phyloP scores from a whole-genome alignment of 2,888 invertebrate genomes.

The Tachina fera region DNA sequence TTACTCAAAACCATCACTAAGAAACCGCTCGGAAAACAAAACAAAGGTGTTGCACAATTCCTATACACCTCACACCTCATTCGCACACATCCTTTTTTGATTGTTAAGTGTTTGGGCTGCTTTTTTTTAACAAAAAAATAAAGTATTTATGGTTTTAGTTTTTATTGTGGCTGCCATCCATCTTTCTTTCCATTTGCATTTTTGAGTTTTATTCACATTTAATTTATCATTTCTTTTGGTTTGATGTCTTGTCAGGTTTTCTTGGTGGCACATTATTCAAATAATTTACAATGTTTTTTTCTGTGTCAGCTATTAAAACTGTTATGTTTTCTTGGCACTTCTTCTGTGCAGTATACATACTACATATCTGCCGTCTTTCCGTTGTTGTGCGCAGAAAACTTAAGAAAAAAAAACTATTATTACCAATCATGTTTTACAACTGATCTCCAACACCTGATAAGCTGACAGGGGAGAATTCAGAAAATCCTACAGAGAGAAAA shows the following conservation, averaged over 20 bases:
- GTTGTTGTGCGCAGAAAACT: slow-evolving; percentile 42
- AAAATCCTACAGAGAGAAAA: slow-evolving; percentile 44
- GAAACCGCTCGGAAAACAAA: slow-evolving; percentile 33
- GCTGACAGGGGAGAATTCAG: background rate
- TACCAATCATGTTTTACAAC: slow-evolving; percentile 65
- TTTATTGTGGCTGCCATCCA: slow-evolving; percentile 35
- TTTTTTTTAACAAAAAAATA: background rate
- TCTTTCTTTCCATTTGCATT: slow-evolving; percentile 39
- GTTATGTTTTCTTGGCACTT: slow-evolving; percentile 70
- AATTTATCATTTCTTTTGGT: slow-evolving; percentile 63
- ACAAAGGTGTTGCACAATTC: slow-evolving; percentile 61
- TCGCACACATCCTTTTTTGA: slow-evolving; percentile 36
- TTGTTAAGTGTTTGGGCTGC: slow-evolving; percentile 28
- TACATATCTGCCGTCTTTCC: background rate
- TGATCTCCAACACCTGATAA: slow-evolving; percentile 70
- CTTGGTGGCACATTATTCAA: slow-evolving; percentile 66
- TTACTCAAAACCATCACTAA: slow-evolving; percentile 31
- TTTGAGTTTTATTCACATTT: slow-evolving; percentile 62
- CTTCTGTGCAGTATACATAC: slow-evolving; percentile 2
- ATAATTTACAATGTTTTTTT: slow-evolving; percentile 68
- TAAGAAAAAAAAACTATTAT: slow-evolving; percentile 49
- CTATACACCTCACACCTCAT: background rate
- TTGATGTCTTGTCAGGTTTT: slow-evolving; percentile 53
- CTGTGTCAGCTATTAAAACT: slow-evolving; percentile 69
- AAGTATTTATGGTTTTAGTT: slow-evolving; percentile 45